phyloP scores from a whole-genome alignment of 2,113 vertebrate genomes.

The Ictalurus punctatus region DNA sequence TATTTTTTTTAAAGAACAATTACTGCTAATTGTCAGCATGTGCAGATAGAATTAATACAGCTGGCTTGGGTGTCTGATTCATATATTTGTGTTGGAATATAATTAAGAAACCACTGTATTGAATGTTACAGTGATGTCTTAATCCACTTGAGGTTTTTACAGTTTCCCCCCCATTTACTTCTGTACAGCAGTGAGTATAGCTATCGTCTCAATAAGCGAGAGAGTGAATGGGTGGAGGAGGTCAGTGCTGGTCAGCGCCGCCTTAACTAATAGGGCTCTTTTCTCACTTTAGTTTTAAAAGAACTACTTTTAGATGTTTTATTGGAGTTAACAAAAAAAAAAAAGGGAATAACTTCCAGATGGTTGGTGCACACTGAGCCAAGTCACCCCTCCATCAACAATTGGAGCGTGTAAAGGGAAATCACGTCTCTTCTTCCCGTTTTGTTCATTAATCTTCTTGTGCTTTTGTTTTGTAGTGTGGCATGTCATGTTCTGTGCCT shows the following conservation, averaged over 20 bases:
- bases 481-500: not conserved
- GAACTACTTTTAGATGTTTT: slow-evolving; percentile 27
- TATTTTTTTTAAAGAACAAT: not conserved
- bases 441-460: slow-evolving; percentile 19
- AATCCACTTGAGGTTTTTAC: not conserved
- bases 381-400: slow-evolving; percentile 37
- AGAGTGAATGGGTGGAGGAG: not conserved
- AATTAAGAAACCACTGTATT: not conserved
- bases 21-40: not conserved
- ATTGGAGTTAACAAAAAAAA: slow-evolving; percentile 14
- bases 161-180: not conserved
- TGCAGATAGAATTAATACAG: not conserved
- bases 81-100: not conserved
- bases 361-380: slow-evolving; percentile 30
- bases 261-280: not conserved
- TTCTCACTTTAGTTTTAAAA: slow-evolving; percentile 19
- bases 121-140: not conserved
- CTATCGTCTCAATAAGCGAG: not conserved
- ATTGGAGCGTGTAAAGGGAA: slow-evolving; percentile 36
- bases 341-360: slow-evolving; percentile 52
- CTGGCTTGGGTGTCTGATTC: not conserved
- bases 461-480: slow-evolving; percentile 22
- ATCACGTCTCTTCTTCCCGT: slow-evolving; percentile 8
- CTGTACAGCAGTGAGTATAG: not conserved
- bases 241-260: not conserved